Conservation (phyloP, 2,797 vertebrate species). For the Arctocebus calabarensis region DNA sequence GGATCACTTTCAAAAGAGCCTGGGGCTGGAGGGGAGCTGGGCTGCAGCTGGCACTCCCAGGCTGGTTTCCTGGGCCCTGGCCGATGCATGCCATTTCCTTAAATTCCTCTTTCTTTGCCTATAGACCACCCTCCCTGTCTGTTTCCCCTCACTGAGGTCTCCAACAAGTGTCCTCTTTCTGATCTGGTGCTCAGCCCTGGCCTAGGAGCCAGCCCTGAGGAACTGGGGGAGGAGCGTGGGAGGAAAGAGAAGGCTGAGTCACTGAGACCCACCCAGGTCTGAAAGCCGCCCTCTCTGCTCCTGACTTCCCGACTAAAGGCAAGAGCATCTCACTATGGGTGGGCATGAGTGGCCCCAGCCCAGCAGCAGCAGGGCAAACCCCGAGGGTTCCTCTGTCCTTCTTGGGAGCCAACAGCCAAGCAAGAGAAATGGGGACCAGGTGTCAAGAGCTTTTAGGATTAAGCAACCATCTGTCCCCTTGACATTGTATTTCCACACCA, state of each 20-base stretch:
- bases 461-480: neutral
- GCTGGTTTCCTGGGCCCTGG: neutral
- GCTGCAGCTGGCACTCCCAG: neutral
- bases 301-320: neutral
- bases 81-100: no score
- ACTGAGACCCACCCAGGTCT: neutral
- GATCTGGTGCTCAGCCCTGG: neutral
- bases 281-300: neutral
- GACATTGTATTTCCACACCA: neutral
- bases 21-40: neutral
- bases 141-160: neutral
- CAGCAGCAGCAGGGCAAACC: neutral
- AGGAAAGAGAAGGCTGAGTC: neutral
- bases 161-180: neutral
- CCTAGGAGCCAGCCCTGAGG: neutral
- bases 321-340: neutral
- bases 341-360: rapidly evolving
- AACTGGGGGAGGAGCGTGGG: neutral
- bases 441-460: neutral
- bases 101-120: neutral
- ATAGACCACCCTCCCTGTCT: no score
- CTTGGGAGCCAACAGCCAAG: neutral
- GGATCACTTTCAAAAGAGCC: rapidly evolving
- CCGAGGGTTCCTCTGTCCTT: neutral
- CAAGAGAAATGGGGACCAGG: neutral